A percentile compares a stretch with the other conserved stretches of the same genome.
Conservation (phyloP, 2,888 invertebrate genomes). For the Gastracanthus pulcherrimus region DNA sequence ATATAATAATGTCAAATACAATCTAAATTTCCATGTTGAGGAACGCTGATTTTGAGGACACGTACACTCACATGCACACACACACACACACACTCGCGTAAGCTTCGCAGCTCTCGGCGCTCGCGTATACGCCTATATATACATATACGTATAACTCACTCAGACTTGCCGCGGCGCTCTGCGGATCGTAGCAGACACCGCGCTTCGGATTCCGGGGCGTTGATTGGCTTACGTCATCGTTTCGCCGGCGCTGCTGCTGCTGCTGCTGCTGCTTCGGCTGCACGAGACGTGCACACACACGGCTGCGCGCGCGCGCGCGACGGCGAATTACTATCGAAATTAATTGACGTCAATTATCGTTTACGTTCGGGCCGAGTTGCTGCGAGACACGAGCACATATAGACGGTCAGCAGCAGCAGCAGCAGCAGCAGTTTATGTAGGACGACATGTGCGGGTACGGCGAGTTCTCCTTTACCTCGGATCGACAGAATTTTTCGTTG, state of each 20-base stretch:
- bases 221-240: conserved; percentile 70
- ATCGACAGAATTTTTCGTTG: conserved; percentile 17
- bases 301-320: background rate
- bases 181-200: conserved; percentile 35
- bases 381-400: too few relatives aligned
- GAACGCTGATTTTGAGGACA: too few relatives aligned
- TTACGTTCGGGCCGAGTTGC: too few relatives aligned
- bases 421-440: conserved; percentile 50
- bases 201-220: conserved; percentile 56
- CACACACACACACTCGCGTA: too few relatives aligned
- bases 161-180: background rate
- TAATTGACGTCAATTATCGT: conserved; percentile 74
- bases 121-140: background rate
- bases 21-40: too few relatives aligned
- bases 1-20: too few relatives aligned
- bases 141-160: background rate
- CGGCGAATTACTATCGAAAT: conserved; percentile 71
- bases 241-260: too few relatives aligned
- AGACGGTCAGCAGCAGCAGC: too few relatives aligned
- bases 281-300: conserved; percentile 41
- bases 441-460: background rate
- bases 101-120: conserved; percentile 20
- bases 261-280: too few relatives aligned
- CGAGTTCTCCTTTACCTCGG: conserved; percentile 9
- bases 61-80: too few relatives aligned